Percentiles rank a stretch among this genome's conserved stretches.
Conservation (phyloP, 2,888 invertebrate species). For the Pollenia labialis region DNA sequence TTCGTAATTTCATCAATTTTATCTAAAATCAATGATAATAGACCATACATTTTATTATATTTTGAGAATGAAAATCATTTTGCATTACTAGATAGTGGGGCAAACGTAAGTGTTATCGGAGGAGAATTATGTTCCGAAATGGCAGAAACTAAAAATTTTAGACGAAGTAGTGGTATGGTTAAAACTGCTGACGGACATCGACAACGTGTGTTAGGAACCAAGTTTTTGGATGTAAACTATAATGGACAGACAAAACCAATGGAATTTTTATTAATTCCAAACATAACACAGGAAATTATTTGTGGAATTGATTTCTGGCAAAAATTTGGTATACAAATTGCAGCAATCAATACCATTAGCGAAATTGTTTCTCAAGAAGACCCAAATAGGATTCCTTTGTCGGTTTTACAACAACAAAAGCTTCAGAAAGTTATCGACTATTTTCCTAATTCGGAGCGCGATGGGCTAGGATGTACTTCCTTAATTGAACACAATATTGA, state of each 20-base stretch:
- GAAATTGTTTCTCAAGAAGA: constrained; percentile 3
- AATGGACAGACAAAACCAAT: background rate
- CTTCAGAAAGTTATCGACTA: background rate
- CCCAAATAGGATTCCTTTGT: background rate
- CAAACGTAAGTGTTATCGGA: no score
- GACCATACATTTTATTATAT: background rate
- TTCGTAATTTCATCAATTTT: background rate
- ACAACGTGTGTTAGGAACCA: background rate
- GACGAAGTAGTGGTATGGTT: background rate
- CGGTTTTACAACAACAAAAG: background rate
- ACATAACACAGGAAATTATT: constrained; percentile 10
- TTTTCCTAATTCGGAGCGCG: constrained; percentile 2
- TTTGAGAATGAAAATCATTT: background rate
- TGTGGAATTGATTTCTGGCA: background rate
- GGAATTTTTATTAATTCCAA: constrained; percentile 15
- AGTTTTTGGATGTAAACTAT: no score
- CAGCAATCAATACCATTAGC: background rate
- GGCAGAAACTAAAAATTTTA: background rate
- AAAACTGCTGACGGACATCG: constrained; percentile 1
- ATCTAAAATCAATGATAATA: background rate
- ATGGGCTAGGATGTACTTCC: constrained; percentile 17
- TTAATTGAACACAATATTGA: constrained; percentile 30
- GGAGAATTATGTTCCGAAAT: background rate
- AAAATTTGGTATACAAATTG: background rate
- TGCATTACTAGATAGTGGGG: no score